Base-by-base conservation (phyloP, 30 jellyfish, hydroid and myxozoan genomes). In the Aurelia sp. region DNA sequence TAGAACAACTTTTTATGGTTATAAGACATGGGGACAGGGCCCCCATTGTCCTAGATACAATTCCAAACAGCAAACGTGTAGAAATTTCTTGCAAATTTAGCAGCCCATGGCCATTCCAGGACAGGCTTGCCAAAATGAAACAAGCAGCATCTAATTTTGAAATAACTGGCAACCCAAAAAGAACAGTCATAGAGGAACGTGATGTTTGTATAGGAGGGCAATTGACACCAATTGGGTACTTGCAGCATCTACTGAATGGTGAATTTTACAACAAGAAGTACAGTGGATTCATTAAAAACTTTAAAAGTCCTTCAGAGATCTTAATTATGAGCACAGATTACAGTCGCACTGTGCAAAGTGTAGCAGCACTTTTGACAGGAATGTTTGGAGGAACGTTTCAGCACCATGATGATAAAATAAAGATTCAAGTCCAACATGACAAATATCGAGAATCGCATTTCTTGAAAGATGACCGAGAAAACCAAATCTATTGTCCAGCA, bases 1-100 rank as follows among this genome's bases (percentile, higher is more conserved):
- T 96, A 11, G 63, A 44, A 35, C 99, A 96, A 82, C 83, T 96
- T 15, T 97, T 80, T 53, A 35, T 91, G 38, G 90, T 96, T n/a
- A 82, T 90, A 8, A 53, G 99, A 30, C 99, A 96, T 55, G 99
- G 99, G 12, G 99, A 96, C 83, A 89, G 99, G 44, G 94, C 98
- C 8, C 99, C 99, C 27, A 90, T 91, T 55, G 87, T 67, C 20
- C 80, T 77, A 27, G 85, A 87, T 21, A 91, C 99, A 9, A 35
- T 96, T 4, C 97, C 98, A 4, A 78, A 90, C 57, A 86, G 92
- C 27, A 76, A 86, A n/a, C 98, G 98, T 40, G 99, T 87, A 8
- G 84, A 83, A 33, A 84, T 96, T 3, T 62, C 96, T 3, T 96
- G 99, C 66, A 58, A 13, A 64, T 81, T 96, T 57, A 76, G 87